phyloP scores from a whole-genome alignment of 2,888 invertebrate species.

The Habroteleia sp. region DNA sequence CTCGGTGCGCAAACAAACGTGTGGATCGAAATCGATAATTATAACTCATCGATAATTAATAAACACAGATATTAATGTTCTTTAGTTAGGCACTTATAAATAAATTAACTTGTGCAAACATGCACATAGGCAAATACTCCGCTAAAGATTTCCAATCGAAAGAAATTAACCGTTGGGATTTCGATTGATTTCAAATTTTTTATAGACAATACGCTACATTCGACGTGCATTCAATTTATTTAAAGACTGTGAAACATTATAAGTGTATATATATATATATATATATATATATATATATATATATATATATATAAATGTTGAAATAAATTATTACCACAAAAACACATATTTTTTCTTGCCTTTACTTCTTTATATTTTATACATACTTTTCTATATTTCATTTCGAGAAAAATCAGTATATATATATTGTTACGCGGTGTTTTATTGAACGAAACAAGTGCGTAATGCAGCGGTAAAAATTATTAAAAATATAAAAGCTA shows the following conservation, averaged over 20 bases:
- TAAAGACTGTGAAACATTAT: constrained; percentile 78
- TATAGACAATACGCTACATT: constrained; percentile 60
- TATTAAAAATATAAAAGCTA: too few species aligned
- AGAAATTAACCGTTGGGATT: constrained; percentile 28
- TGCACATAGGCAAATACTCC: constrained; percentile 36
- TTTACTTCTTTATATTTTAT: too few species aligned
- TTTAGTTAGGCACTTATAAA: constrained; percentile 72
- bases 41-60: constrained; percentile 43
- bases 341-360: too few species aligned
- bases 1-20: constrained; percentile 12
- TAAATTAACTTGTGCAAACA: constrained; percentile 72
- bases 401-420: too few species aligned
- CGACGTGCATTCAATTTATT: constrained; percentile 70
- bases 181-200: constrained; percentile 36
- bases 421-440: too few species aligned
- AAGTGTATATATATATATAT: too few species aligned
- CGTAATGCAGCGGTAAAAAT: too few species aligned
- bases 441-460: too few species aligned
- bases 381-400: too few species aligned
- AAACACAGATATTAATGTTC: constrained; percentile 64
- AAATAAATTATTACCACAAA: constrained; percentile 77
- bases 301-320: too few species aligned
- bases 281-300: too few species aligned
- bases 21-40: constrained; percentile 31
- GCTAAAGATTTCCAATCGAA: constrained; percentile 35